These are phyloP conservation scores for Heliconius melpomene DNA, from an alignment of 1,140 invertebrate genomes.

Conservation along the genomic window DNA sequence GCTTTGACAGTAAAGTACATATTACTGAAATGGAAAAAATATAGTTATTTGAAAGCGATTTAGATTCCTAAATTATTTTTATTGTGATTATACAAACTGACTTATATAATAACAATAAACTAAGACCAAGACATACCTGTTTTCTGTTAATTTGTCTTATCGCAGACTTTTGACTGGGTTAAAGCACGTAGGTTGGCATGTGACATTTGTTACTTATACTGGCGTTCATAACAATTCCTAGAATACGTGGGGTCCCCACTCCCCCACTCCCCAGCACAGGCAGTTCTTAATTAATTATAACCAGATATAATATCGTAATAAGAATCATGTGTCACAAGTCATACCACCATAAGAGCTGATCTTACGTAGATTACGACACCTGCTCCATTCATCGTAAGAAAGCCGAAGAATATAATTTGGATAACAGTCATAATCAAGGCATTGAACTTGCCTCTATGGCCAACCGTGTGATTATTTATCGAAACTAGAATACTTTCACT, in stretches of 20 bases:
- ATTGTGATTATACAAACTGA: too few species aligned
- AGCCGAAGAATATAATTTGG: constrained; percentile 69
- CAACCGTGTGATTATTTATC: constrained; percentile 67
- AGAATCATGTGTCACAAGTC: constrained; percentile 46
- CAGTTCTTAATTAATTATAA: constrained; percentile 52
- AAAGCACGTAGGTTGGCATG: constrained; percentile 4
- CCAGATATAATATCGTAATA: constrained; percentile 47
- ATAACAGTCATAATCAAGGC: constrained; percentile 75
- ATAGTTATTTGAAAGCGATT: too few species aligned
- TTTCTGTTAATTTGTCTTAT: constrained; percentile 1
- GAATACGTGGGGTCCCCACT: constrained; percentile 27
- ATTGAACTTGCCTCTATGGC: constrained; percentile 73
- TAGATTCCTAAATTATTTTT: too few species aligned
- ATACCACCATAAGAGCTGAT: constrained; percentile 38
- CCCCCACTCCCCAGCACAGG: background rate
- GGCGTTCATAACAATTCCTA: constrained; percentile 13
- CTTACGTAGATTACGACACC: constrained; percentile 56
- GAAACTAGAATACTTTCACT: constrained; percentile 77
- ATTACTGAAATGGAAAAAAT: too few species aligned
- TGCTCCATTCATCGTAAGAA: constrained; percentile 58
- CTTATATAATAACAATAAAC: background rate
- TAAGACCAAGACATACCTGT: background rate
- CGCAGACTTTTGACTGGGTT: background rate
- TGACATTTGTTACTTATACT: constrained; percentile 12
- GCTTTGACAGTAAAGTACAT: too few species aligned